phyloP scores from a whole-genome alignment of 2,888 invertebrate species.

The Lasioglossum zephyrum region DNA sequence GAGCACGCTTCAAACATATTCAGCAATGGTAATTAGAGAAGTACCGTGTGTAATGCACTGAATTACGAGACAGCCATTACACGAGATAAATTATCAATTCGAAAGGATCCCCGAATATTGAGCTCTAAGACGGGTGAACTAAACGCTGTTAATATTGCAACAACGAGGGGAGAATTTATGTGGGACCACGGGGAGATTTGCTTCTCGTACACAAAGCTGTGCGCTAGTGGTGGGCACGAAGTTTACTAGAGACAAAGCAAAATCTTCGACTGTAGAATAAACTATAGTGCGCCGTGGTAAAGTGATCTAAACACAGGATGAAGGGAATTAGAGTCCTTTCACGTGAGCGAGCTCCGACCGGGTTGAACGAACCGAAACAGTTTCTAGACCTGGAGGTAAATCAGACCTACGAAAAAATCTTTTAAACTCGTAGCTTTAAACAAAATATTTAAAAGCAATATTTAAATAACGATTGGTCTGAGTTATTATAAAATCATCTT shows the following conservation, averaged over 20 bases:
- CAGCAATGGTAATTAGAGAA: conserved; percentile 1
- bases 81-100: conserved; percentile 48
- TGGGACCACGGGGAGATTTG: conserved; percentile 44
- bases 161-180: conserved; percentile 36
- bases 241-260: conserved; percentile 32
- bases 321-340: conserved; percentile 41
- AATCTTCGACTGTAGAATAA: conserved; percentile 52
- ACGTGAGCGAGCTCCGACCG: neutral
- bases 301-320: conserved; percentile 41
- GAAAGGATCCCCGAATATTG: conserved; percentile 43
- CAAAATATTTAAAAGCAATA: neutral
- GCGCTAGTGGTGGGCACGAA: conserved; percentile 11
- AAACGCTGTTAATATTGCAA: conserved; percentile 55
- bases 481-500: neutral
- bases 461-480: neutral
- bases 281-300: conserved; percentile 26
- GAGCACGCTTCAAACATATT: neutral
- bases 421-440: neutral
- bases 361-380: neutral
- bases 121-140: conserved; percentile 14
- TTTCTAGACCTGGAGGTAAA: neutral
- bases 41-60: conserved; percentile 4
- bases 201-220: conserved; percentile 2
- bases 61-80: conserved; percentile 35
- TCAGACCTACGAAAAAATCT: neutral